These are phyloP conservation scores for Macrophya alboannulata DNA, from an alignment of 2,888 invertebrate genomes.

Conservation along the genomic window DNA sequence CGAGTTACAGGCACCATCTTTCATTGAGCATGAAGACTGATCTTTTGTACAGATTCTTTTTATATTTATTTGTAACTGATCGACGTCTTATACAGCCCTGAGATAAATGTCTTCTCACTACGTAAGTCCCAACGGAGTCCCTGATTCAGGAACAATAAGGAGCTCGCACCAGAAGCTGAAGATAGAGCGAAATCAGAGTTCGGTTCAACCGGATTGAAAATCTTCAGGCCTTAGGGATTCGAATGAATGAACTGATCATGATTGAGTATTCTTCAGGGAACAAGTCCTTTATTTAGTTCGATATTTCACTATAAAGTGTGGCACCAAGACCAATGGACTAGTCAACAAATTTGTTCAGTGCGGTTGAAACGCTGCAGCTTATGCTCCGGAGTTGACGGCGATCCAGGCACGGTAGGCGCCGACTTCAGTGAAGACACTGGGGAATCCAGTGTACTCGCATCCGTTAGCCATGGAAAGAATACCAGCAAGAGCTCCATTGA, in stretches of 20 bases:
- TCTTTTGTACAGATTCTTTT: too few relatives aligned
- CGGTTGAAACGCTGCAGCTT: not conserved
- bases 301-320: not conserved
- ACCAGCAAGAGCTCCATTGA: slow-evolving; percentile 76
- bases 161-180: not conserved
- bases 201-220: not conserved
- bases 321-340: not conserved
- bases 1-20: too few relatives aligned
- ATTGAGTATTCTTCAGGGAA: not conserved
- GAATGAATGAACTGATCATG: not conserved
- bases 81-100: too few relatives aligned
- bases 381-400: slow-evolving; percentile 1
- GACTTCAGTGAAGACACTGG: slow-evolving; percentile 81
- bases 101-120: too few relatives aligned
- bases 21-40: too few relatives aligned
- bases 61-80: too few relatives aligned
- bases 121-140: too few relatives aligned
- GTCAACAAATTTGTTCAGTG: not conserved
- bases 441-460: slow-evolving; percentile 80
- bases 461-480: slow-evolving; percentile 82
- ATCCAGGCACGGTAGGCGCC: slow-evolving; percentile 80
- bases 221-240: not conserved
- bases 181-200: too few relatives aligned
- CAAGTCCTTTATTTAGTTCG: not conserved
- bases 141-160: not conserved